Evolutionary conservation across 1,140 invertebrate species (phyloP), one percentile per base, ranked within the genome.

Genomic region (Zaprionus taronus): DNA sequence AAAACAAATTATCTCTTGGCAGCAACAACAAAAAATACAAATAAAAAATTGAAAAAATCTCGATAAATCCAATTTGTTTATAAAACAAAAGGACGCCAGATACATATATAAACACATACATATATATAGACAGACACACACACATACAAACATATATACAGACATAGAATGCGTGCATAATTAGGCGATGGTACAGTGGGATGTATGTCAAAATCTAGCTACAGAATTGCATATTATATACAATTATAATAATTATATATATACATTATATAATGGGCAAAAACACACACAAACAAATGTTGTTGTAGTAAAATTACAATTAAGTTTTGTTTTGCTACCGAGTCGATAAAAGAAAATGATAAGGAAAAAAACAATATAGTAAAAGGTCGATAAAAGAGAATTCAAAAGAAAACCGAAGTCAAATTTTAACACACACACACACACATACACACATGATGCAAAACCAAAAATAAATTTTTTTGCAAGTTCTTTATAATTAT

Each of bases 171-270:
- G 73, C 56, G 77, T 67, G 69, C 44, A 60, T 65, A 80, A 63
- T 73, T 68, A 68, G 57, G 31, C 24, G 55, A 26, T 47, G 24
- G 7, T 20, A 31, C 6, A 12, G 53, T 67, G 53, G 60, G 64
- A 74, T 80, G 83, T 79, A 83, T 70, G 84, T 83, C 80, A 81
- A 87, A 89, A 89, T 81, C 72, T 87, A 87, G 84, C 85, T 87
- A 87, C 84, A 89, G 78, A 87, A 87, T 87, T 87, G 85, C 84
- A 80, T 89, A 90, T 90, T 90, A 90, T 86, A 86, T 89, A 86
- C 71, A 80, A 78, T 72, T 87, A 83, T 76, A 79, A 87, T 76
- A 84, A 76, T 73, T 83, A 81, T 75, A 83, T 79, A 74, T 68
- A 85, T 64, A 36, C 28, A 57, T 72, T 64, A 72, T 86, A 89